Evolutionary conservation across 2,113 vertebrate species (phyloP).

Genomic region (Xyrauchen texanus): DNA sequence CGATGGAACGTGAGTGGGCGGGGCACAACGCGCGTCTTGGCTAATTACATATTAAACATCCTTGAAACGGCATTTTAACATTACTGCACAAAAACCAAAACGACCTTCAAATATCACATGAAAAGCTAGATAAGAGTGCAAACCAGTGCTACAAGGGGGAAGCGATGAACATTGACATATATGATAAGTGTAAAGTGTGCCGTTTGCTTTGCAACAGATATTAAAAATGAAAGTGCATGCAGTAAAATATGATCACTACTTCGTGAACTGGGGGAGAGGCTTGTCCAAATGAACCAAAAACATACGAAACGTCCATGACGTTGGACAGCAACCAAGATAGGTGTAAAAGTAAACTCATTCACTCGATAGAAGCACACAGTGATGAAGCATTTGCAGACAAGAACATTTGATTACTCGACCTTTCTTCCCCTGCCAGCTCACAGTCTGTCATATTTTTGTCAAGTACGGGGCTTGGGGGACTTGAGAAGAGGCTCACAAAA

Average conservation of each 20-base stretch:
- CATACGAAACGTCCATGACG: conserved; percentile 47
- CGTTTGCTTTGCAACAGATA: conserved; percentile 14
- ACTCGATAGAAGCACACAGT: conserved; percentile 74
- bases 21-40: not conserved
- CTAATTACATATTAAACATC: conserved; percentile 27
- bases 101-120: not conserved
- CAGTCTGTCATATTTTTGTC: conserved; percentile 99
- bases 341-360: conserved; percentile 55
- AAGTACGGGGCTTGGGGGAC: conserved; percentile 97
- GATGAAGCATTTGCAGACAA: conserved; percentile 71
- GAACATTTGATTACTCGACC: conserved; percentile 92
- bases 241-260: conserved; percentile 40
- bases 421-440: conserved; percentile 99
- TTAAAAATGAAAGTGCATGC: conserved; percentile 48
- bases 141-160: not conserved
- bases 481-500: conserved; percentile 98
- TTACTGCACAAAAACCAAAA: not conserved
- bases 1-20: conserved; percentile 16
- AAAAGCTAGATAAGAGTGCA: not conserved
- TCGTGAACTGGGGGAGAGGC: conserved; percentile 44
- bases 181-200: conserved; percentile 24
- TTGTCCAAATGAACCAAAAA: conserved; percentile 45
- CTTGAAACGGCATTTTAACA: not conserved
- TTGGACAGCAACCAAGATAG: conserved; percentile 39
- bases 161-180: not conserved